Conservation (phyloP, 2,888 invertebrate species). For the Operophtera brumata region DNA sequence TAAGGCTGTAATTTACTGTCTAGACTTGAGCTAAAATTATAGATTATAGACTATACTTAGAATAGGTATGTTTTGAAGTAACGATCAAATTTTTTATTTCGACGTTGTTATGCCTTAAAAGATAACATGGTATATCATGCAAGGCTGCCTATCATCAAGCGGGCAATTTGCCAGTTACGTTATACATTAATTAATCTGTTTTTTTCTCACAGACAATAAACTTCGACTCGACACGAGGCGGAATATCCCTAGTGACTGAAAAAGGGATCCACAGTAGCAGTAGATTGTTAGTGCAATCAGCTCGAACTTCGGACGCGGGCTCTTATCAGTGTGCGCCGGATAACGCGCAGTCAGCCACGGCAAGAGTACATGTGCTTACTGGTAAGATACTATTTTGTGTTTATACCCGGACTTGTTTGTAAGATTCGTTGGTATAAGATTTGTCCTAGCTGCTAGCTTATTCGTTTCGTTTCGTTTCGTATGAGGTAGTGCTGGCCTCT, state of each 20-base stretch:
- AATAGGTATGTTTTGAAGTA: too few species aligned
- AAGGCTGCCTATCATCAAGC: neutral
- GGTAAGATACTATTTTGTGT: slow-evolving; percentile 72
- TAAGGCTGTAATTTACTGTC: too few species aligned
- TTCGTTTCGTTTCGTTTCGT: too few species aligned
- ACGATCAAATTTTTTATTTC: too few species aligned
- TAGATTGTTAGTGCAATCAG: slow-evolving; percentile 90
- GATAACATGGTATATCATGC: neutral
- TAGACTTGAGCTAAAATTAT: too few species aligned
- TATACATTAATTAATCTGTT: neutral
- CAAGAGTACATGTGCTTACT: slow-evolving; percentile 92
- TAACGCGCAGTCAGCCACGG: slow-evolving; percentile 89
- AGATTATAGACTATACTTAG: too few species aligned
- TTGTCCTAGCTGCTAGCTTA: too few species aligned
- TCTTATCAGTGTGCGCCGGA: slow-evolving; percentile 92
- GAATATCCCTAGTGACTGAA: slow-evolving; percentile 92
- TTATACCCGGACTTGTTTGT: too few species aligned
- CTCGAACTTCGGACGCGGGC: slow-evolving; percentile 89
- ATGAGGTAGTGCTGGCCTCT: too few species aligned
- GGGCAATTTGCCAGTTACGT: slow-evolving; percentile 6
- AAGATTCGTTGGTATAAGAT: too few species aligned
- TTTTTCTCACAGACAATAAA: slow-evolving; percentile 85
- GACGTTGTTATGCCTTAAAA: too few species aligned
- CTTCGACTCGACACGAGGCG: slow-evolving; percentile 93
- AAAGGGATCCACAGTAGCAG: slow-evolving; percentile 92